A percentile compares a stretch with the other conserved stretches of the same genome.
Evolutionary conservation across 2,113 vertebrate genomes (phyloP).

Genomic region (Isurus oxyrinchus): DNA sequence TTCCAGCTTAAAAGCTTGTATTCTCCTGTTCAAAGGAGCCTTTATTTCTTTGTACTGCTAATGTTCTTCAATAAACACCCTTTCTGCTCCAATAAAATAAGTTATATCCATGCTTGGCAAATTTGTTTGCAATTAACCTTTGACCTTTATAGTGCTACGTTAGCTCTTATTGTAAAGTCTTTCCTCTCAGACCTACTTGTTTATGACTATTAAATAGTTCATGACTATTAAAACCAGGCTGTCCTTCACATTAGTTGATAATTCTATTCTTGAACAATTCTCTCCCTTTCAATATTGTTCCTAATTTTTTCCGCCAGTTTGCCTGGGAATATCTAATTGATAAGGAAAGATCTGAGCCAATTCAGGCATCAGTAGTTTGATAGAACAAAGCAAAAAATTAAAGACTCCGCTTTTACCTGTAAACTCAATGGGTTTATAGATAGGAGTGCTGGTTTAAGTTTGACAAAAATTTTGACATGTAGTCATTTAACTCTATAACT

Average conservation of each 20-base stretch:
- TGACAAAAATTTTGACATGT: neutral
- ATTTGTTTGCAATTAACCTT: constrained; percentile 33
- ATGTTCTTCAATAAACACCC: constrained; percentile 42
- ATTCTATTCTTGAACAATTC: neutral
- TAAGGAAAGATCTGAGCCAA: neutral
- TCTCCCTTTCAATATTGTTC: neutral
- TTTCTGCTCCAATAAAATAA: neutral
- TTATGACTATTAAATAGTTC: neutral
- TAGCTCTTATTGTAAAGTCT: neutral
- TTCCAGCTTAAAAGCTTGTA: constrained; percentile 58
- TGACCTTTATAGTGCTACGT: neutral
- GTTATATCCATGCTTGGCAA: constrained; percentile 17
- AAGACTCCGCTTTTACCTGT: neutral
- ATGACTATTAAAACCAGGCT: neutral
- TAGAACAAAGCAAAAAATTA: neutral
- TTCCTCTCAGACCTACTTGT: neutral
- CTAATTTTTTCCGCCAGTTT: neutral
- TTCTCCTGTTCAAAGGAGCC: constrained; percentile 48
- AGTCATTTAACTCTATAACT: neutral
- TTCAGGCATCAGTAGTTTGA: neutral
- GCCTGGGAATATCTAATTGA: too few species aligned
- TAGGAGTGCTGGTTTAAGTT: neutral
- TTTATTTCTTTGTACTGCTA: constrained; percentile 54
- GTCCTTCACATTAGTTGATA: neutral
- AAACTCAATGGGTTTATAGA: neutral